Evolutionary conservation across 2,888 invertebrate species (phyloP), one percentile per base, ranked within the genome.

Genomic region (Platycnemis pennipes): DNA sequence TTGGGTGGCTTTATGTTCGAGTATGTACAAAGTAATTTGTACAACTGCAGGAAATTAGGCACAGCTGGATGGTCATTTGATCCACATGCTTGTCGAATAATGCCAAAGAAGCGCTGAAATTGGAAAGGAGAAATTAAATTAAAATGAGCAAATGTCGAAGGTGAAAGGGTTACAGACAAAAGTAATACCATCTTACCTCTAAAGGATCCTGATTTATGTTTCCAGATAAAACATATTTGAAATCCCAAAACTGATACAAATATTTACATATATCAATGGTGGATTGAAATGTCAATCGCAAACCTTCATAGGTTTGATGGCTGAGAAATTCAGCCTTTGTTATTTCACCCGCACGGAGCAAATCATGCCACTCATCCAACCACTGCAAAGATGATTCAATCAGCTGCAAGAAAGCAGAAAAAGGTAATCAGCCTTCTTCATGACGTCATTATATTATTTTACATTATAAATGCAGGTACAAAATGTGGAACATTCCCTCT

Each of bases 51-150:
- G 45, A 95, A 95, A 5, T 94, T 94, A 0, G 94, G 56, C 8
- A 95, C 91, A 16, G 95, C 94, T 7, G 95, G 95, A 85, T 95
- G 95, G 45, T 95, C 95, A 94, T 95, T 94, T n/a, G 88, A 77
- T 49, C 95, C 95, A 22, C 94, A 95, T 42, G 95, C 95, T 94
- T 95, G 95, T 22, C 95, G 94, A 37, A 95, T 94, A 7, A 94
- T 94, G 26, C 95, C 95, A 95, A 95, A 95, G 94, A 95, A 95
- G 3, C 94, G 94, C 95, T 95, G 63, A 85, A 95, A 95, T 5
- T 77, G 1, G 5, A 77, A 77, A 77, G 2, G 22, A 31, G 37
- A n/a, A 77, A 77, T 7, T 16, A 5, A 37, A n/a, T 31, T 31
- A 7, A 22, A 16, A 77, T 2, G n/a, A 31, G 22, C 22, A 8